A percentile compares a stretch with the other conserved stretches of the same genome.
Conservation (phyloP, 2,888 invertebrate species). For the Phymatocera aterrima region DNA sequence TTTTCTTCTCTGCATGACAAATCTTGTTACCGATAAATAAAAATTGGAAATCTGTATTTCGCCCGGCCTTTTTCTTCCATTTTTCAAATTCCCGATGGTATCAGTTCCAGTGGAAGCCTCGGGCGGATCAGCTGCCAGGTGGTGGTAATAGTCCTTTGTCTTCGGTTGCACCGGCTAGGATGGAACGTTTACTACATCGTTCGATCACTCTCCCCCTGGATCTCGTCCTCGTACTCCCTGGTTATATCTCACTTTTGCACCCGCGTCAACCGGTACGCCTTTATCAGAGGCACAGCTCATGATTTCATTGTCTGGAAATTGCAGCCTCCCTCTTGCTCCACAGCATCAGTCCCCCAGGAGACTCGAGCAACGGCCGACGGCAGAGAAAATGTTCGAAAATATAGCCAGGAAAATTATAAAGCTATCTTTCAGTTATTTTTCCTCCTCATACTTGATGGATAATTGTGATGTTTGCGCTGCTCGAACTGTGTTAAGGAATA, state of each 20-base stretch:
- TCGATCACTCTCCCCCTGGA: conserved; percentile 44
- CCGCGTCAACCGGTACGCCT: conserved; percentile 37
- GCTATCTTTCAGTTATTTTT: background rate
- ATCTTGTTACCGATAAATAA: too few relatives aligned
- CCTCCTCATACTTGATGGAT: background rate
- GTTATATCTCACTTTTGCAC: conserved; percentile 48
- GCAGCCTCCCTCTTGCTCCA: conserved; percentile 18
- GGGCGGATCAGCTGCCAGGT: conserved; percentile 6
- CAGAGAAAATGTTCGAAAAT: background rate
- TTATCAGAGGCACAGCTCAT: conserved; percentile 45
- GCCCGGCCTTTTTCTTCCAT: background rate
- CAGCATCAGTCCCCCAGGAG: background rate
- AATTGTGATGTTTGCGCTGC: background rate
- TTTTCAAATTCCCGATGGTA: conserved; percentile 36
- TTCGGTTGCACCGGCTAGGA: background rate
- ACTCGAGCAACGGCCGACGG: background rate
- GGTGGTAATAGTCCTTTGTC: conserved; percentile 25
- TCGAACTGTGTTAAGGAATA: background rate
- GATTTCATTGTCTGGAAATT: conserved; percentile 45
- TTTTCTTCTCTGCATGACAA: too few relatives aligned
- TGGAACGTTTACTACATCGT: conserved; percentile 29
- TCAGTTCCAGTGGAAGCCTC: conserved; percentile 1
- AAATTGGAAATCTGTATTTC: background rate
- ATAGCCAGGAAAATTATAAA: background rate
- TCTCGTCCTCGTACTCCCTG: conserved; percentile 36